Evolutionary conservation across 2,888 invertebrate species (phyloP).

Genomic region (Platypus cylindrus): DNA sequence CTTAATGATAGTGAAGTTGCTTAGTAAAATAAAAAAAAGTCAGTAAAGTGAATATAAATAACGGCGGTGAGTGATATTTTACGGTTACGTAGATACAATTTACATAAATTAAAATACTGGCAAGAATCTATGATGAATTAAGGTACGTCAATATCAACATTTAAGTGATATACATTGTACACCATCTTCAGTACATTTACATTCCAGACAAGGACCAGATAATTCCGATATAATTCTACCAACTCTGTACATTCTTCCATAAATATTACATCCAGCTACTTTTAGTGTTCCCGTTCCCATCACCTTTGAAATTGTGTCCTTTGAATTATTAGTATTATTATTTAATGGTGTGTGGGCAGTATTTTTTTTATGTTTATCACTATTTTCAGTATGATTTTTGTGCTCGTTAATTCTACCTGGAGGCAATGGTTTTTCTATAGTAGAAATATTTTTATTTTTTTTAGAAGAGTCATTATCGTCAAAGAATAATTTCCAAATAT

Average conservation of each 20-base stretch:
- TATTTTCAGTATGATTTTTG: too few species aligned
- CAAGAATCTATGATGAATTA: too few species aligned
- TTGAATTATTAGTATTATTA: neutral
- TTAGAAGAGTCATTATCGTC: too few species aligned
- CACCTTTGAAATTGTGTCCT: too few species aligned
- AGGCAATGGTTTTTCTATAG: neutral
- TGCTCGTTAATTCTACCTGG: too few species aligned
- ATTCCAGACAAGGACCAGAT: slow-evolving; percentile 69
- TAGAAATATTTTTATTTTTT: slow-evolving; percentile 1
- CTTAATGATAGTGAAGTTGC: too few species aligned
- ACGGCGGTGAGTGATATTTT: too few species aligned
- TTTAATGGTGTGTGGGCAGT: neutral
- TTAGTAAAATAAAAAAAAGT: too few species aligned
- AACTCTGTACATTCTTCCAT: slow-evolving; percentile 77
- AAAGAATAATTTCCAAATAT: slow-evolving; percentile 4
- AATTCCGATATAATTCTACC: slow-evolving; percentile 71
- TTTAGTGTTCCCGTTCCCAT: slow-evolving; percentile 52
- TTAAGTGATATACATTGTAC: slow-evolving; percentile 55
- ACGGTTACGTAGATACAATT: too few species aligned
- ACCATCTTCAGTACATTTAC: slow-evolving; percentile 75
- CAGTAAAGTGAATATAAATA: too few species aligned
- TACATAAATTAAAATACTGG: too few species aligned
- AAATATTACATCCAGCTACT: slow-evolving; percentile 79
- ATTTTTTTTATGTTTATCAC: neutral
- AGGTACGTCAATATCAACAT: slow-evolving; percentile 14